Evolutionary conservation across 2,113 vertebrate genomes (phyloP).

Genomic region (Quiscalus mexicanus): DNA sequence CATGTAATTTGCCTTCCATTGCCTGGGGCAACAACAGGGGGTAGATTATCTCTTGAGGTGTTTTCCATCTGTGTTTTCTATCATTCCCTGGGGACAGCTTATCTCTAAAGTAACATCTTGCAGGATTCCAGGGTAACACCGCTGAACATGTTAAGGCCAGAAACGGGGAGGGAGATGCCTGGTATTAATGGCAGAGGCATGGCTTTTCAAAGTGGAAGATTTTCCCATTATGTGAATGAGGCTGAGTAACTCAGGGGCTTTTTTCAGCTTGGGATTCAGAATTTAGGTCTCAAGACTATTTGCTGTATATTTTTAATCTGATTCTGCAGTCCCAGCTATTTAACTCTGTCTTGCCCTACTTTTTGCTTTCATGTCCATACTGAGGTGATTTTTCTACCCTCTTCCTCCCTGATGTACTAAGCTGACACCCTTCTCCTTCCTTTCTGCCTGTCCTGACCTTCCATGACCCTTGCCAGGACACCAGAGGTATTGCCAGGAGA

Average conservation of each 20-base stretch:
- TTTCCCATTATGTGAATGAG: not conserved
- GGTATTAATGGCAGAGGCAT: not conserved
- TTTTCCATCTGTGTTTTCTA: slow-evolving; percentile 19
- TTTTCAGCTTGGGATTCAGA: not conserved
- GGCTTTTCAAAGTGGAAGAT: not conserved
- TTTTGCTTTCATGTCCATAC: not conserved
- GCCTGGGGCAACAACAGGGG: not conserved
- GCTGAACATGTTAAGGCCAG: not conserved
- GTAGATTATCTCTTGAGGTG: slow-evolving; percentile 17
- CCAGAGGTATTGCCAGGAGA: not conserved
- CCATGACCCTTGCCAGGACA: not conserved
- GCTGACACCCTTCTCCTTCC: not conserved
- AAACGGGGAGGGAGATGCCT: not conserved
- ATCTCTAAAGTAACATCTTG: slow-evolving; percentile 38
- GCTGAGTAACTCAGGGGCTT: not conserved
- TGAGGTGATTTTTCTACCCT: not conserved
- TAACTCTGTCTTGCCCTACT: not conserved
- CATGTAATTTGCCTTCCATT: not conserved
- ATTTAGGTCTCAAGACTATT: not conserved
- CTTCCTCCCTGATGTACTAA: not conserved
- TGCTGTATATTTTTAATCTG: not conserved
- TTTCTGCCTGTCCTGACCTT: not conserved
- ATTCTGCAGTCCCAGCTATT: not conserved
- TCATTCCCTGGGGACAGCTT: slow-evolving; percentile 34
- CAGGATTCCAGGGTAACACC: not conserved